Evolutionary conservation across 2,888 invertebrate genomes (phyloP).

Genomic region (Cephus rjabovi): DNA sequence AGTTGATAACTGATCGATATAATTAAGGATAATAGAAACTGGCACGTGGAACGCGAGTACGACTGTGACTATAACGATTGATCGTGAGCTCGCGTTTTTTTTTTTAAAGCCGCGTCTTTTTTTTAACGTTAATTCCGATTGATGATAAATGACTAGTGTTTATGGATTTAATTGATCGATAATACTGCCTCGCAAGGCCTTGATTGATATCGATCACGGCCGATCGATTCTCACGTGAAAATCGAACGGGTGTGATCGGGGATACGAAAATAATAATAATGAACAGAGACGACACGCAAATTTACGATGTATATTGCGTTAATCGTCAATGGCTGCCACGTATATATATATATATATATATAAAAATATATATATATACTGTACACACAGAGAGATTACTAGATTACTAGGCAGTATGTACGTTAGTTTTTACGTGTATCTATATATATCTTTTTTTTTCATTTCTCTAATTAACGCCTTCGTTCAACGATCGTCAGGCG

Average conservation of each 20-base stretch:
- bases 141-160: constrained; percentile 42
- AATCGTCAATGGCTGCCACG: constrained; percentile 44
- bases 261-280: no score
- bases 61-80: no score
- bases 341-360: constrained; percentile 28
- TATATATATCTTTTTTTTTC: neutral
- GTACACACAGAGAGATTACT: constrained; percentile 57
- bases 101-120: no score
- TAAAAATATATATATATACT: no score
- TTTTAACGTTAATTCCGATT: neutral
- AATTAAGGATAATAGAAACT: no score
- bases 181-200: constrained; percentile 65
- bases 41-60: no score
- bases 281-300: no score
- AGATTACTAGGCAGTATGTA: constrained; percentile 47
- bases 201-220: constrained; percentile 53
- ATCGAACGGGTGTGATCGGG: no score
- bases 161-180: constrained; percentile 35
- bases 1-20: no score
- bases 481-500: neutral
- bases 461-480: constrained; percentile 15
- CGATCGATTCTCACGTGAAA: constrained; percentile 4
- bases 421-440: constrained; percentile 7
- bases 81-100: no score
- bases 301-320: neutral